These are phyloP conservation scores for Uloborus diversus DNA, from an alignment of 1,140 invertebrate species.

Conservation along the genomic window DNA sequence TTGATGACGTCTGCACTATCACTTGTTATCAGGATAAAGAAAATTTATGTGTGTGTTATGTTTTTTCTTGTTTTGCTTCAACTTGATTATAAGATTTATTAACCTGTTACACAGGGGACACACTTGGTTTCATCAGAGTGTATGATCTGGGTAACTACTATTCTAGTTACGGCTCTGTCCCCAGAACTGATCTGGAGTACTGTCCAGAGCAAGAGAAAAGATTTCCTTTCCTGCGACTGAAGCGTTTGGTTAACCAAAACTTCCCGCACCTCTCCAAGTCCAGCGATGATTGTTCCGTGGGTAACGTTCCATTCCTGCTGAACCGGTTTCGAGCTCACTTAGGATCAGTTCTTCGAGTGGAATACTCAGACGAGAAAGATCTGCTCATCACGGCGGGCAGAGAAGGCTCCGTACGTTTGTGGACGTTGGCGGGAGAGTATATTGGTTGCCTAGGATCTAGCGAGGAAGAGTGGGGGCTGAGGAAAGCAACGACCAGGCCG, in stretches of 20 bases:
- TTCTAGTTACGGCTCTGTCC: background rate
- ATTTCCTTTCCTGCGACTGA: slow-evolving; percentile 20
- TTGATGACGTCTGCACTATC: background rate
- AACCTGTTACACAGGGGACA: slow-evolving; percentile 8
- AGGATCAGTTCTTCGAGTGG: slow-evolving; percentile 3
- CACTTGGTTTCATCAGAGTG: background rate
- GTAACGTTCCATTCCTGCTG: slow-evolving; percentile 8
- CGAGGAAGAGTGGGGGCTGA: background rate
- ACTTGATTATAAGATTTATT: background rate
- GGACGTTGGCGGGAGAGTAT: slow-evolving; percentile 7
- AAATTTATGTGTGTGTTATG: background rate
- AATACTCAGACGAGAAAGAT: background rate
- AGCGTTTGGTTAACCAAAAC: background rate
- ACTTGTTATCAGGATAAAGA: background rate
- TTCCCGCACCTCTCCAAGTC: slow-evolving; percentile 7
- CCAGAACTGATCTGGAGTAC: background rate
- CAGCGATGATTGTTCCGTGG: background rate
- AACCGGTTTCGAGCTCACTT: slow-evolving; percentile 30
- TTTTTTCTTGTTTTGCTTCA: background rate
- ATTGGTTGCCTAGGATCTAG: background rate
- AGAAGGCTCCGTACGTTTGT: slow-evolving; percentile 15
- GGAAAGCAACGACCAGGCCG: background rate
- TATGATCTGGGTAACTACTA: slow-evolving; percentile 37
- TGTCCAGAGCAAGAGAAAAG: background rate
- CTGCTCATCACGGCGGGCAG: slow-evolving; percentile 8